Evolutionary conservation across 1,140 invertebrate genomes (phyloP).

Genomic region (Drosophila elegans): DNA sequence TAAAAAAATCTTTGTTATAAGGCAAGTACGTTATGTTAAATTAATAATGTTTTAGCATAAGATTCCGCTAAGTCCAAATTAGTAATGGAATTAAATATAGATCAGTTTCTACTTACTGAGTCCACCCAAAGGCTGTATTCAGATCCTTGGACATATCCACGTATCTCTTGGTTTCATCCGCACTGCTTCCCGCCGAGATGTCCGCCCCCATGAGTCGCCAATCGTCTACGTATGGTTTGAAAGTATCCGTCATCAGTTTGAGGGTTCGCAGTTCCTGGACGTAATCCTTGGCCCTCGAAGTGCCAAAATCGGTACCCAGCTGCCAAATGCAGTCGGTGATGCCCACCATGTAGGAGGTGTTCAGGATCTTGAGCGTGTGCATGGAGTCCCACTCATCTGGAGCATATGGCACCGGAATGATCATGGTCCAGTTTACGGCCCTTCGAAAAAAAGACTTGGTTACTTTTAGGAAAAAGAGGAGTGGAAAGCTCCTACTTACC

Average conservation of each 20-base stretch:
- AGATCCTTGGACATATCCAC: slow-evolving; percentile 76
- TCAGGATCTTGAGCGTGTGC: slow-evolving; percentile 76
- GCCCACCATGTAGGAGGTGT: slow-evolving; percentile 77
- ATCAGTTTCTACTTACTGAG: slow-evolving; percentile 63
- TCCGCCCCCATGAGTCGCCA: slow-evolving; percentile 81
- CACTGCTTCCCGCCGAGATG: slow-evolving; percentile 75
- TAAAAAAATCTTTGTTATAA: too few relatives aligned
- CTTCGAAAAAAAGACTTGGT: slow-evolving; percentile 11
- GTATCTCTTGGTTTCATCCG: slow-evolving; percentile 73
- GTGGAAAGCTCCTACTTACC: slow-evolving; percentile 38
- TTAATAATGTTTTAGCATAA: too few relatives aligned
- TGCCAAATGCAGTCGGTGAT: slow-evolving; percentile 83
- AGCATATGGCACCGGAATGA: slow-evolving; percentile 78
- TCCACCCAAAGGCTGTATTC: slow-evolving; percentile 77
- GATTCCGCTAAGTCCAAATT: too few relatives aligned
- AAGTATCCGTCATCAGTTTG: slow-evolving; percentile 78
- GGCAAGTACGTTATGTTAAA: too few relatives aligned
- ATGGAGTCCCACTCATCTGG: slow-evolving; percentile 82
- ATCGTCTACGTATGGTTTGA: slow-evolving; percentile 65
- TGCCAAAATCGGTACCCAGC: slow-evolving; percentile 76
- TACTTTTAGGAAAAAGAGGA: background rate
- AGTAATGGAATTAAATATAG: too few relatives aligned
- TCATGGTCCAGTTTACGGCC: slow-evolving; percentile 81
- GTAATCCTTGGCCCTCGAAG: slow-evolving; percentile 70
- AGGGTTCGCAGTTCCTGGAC: slow-evolving; percentile 75